phyloP scores from a whole-genome alignment of 2,113 vertebrate species.

The human (Homo sapiens) region DNA sequence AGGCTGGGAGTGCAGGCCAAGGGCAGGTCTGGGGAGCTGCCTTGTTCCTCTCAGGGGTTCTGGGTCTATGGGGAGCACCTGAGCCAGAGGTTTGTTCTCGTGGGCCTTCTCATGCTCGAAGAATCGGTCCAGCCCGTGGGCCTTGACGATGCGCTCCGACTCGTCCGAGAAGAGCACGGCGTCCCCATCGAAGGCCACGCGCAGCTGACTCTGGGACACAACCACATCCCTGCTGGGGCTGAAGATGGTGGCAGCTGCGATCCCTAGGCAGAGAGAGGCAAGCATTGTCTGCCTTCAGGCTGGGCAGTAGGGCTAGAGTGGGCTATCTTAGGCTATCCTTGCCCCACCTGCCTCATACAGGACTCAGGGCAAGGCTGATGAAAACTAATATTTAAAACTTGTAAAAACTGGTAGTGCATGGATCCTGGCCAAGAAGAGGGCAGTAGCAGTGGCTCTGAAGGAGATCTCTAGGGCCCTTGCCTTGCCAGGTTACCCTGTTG shows the following conservation, averaged over 20 bases:
- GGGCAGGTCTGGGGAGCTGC: not conserved
- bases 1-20: not conserved
- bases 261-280: conserved; percentile 80
- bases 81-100: conserved; percentile 95
- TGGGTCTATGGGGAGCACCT: conserved; percentile 82
- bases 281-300: not conserved
- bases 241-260: conserved; percentile 97
- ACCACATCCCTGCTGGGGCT: conserved; percentile 88
- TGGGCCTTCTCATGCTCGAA: conserved; percentile 95
- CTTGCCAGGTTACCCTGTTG: not conserved
- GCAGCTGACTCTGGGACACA: conserved; percentile 92
- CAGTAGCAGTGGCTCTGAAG: not conserved
- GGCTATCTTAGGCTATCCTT: not conserved
- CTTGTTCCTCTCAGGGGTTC: not conserved
- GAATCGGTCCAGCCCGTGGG: conserved; percentile 95
- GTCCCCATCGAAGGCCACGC: conserved; percentile 96
- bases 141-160: conserved; percentile 95
- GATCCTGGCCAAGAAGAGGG: not conserved
- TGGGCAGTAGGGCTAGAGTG: too few relatives aligned
- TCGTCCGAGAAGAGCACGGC: conserved; percentile 97
- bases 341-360: not conserved
- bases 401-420: not conserved
- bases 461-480: not conserved
- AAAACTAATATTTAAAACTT: not conserved
- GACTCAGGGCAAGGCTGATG: not conserved